phyloP scores from a whole-genome alignment of 1,140 invertebrate genomes.

The Pollicipes pollicipes region DNA sequence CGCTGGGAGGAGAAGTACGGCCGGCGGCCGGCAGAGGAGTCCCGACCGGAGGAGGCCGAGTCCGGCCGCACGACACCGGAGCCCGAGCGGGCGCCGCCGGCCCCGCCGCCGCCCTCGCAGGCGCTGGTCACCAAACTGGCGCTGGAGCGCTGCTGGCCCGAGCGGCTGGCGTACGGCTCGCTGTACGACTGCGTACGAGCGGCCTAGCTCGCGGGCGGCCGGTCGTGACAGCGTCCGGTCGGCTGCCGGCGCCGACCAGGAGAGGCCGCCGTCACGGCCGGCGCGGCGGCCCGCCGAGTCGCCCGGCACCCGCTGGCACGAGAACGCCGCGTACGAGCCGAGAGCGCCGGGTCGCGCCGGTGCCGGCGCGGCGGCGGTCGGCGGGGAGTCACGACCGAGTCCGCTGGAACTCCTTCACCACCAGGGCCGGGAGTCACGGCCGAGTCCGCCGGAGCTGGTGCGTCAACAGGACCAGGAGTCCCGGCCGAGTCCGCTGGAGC shows the following conservation, averaged over 20 bases:
- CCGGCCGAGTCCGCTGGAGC: too few relatives aligned
- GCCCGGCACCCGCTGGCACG: neutral
- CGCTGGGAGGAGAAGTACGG: slow-evolving; percentile 4
- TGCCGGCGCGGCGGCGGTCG: too few relatives aligned
- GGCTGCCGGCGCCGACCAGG: neutral
- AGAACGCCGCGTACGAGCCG: neutral
- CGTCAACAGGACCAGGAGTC: too few relatives aligned
- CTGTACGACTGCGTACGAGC: neutral
- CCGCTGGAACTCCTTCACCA: neutral
- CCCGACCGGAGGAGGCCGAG: neutral
- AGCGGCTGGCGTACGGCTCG: neutral
- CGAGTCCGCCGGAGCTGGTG: neutral
- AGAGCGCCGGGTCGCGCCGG: too few relatives aligned
- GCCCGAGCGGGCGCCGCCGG: neutral
- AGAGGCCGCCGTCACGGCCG: neutral
- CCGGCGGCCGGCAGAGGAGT: neutral
- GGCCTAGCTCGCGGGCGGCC: neutral
- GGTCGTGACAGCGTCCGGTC: neutral
- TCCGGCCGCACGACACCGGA: too few relatives aligned
- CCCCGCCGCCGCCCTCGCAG: neutral
- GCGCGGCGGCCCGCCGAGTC: neutral
- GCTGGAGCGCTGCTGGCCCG: neutral
- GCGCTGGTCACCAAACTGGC: neutral
- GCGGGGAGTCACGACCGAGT: too few relatives aligned
- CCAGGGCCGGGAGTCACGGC: neutral